Evolutionary conservation across 2,797 vertebrate species (phyloP).

Genomic region (Thaleichthys pacificus): DNA sequence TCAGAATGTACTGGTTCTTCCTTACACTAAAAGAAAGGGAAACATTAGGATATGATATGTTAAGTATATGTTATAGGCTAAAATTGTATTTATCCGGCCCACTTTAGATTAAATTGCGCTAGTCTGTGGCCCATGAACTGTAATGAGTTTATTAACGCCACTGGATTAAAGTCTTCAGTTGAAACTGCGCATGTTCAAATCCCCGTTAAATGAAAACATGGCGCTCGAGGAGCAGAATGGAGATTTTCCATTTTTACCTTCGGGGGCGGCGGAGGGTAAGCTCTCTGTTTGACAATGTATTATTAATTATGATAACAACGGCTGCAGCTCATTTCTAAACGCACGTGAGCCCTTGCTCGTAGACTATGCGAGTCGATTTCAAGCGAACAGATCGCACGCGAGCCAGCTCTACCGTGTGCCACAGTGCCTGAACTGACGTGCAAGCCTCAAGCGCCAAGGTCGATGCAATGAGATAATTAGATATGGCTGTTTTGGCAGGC

Average conservation of each 20-base stretch:
- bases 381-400: not conserved
- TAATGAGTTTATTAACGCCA: too few species aligned
- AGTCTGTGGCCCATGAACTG: too few species aligned
- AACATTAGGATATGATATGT: too few species aligned
- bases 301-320: not conserved
- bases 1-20: too few species aligned
- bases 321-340: not conserved
- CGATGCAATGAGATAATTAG: conserved; percentile 5
- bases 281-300: not conserved
- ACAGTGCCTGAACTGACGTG: not conserved
- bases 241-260: conserved; percentile 72
- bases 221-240: conserved; percentile 72
- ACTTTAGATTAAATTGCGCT: too few species aligned
- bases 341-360: not conserved
- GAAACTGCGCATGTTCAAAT: conserved; percentile 28
- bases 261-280: conserved; percentile 74
- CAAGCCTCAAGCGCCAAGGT: conserved; percentile 11
- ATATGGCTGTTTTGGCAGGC: not conserved
- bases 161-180: too few species aligned
- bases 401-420: not conserved
- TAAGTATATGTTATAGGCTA: too few species aligned
- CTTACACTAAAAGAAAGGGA: too few species aligned
- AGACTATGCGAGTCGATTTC: not conserved
- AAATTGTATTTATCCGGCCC: too few species aligned
- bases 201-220: conserved; percentile 62